Evolutionary conservation across 2,888 invertebrate species (phyloP), one percentile per base, ranked within the genome.

Genomic region (Sphinx pinastri): DNA sequence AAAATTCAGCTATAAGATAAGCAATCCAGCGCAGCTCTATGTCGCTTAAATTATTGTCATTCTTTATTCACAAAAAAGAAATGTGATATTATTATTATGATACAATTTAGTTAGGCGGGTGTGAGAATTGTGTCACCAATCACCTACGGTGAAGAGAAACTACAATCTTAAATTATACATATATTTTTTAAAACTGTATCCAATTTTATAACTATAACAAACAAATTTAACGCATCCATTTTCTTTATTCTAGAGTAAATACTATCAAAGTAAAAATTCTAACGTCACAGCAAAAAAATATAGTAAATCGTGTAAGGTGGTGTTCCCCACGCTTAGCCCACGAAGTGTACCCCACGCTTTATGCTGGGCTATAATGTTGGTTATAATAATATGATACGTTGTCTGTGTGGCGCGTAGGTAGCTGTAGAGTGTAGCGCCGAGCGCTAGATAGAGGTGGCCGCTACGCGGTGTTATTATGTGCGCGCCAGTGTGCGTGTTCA

Each of bases 381-480:
- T 81, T 88, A 84, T 84, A 88, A 86, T 87, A 88, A 83, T 85
- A 87, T 82, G 87, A 63, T 63, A 84, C 83, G 84, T 79, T 55
- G 47, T 70, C 84, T 83, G 82, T 70, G 70, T 72, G 73, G 79
- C 74, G 82, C 81, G 91, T 92, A 90, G 89, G 90, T 88, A 86
- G 87, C 81, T 90, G 87, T 88, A 88, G 88, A 84, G 88, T 90
- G 87, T 88, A 88, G 88, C 85, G 88, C 88, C 81, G 83, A 84
- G 88, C 85, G 88, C 88, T 88, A 88, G 90, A 88, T 90, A 91
- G 86, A 87, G 83, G 85, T 87, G 87, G 88, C 86, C 86, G 89
- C 89, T 89, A 85, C 88, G 88, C 90, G 89, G 85, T 88, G 88
- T 86, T 90, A 88, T 90, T 91, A 88, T 84, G 80, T 71, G 70